Base-by-base conservation (phyloP, 2,888 invertebrate genomes). In the Chouioia cunea region DNA sequence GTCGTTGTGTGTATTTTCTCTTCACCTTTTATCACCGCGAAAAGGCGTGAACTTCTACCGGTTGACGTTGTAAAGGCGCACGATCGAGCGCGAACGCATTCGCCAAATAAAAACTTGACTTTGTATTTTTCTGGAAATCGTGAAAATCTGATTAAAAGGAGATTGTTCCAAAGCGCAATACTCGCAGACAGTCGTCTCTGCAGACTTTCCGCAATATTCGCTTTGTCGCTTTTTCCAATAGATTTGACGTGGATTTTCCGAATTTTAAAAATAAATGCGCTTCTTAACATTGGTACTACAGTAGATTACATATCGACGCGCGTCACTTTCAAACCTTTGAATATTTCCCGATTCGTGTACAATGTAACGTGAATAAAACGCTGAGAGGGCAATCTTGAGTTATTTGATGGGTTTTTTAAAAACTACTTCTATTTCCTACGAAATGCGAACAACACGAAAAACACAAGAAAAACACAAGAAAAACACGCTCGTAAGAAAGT, bases 401-500 rank as follows among this genome's bases (percentile, higher is more conserved):
- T 12, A 27, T 47, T 64, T 53, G 8, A 23, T 52, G 36, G 10
- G 36, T 27, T 18, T 18, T 48, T n/a, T 27, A 47, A 50, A 50
- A 22, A 4, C 48, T 10, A 36, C 36, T 36, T 36, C 36, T 36
- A 36, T 36, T 6, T 1, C 6, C 10, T 36, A 36, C 6, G 12
- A 36, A 36, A 36, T 36, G 12, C 36, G 36, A 36, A 1, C 12
- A 1, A 36, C 36, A 4, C 12, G 36, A 36, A 53, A 59, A 70
- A 50, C 60, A 65, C 50, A 44, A 27, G 48, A 56, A 65, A 54
- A 60, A 70, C 60, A 70, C 44, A 56, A 48, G 59, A 66, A 58
- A 53, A 6, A 36, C 36, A 36, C 52, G 52, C 27, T 52, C 44
- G 23, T 69, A 63, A 57, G 58, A 46, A 63, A 36, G 54, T 53